Base-by-base conservation (phyloP, 2,888 invertebrate genomes). In the Holacanthella duospinosa region DNA sequence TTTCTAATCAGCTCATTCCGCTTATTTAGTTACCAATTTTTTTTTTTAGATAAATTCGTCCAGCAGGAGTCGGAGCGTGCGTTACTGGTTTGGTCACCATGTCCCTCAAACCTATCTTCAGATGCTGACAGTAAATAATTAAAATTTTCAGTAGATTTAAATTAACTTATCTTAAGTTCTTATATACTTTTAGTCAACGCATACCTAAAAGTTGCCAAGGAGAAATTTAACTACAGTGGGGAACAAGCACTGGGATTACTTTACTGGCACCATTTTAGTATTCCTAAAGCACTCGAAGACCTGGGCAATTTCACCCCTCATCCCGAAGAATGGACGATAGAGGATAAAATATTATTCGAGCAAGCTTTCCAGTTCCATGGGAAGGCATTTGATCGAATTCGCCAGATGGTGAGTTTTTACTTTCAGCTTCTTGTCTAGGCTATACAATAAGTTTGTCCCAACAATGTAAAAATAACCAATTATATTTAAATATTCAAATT, bases 311-410 rank as follows among this genome's bases (percentile, higher is more conserved):
- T 95, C 77, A 93, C 93, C 64, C 96, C 96, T 1, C 93, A 94
- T 75, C 95, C 95, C 19, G 95, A 96, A 79, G 95, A 96, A 76
- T 97, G 96, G 96, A 92, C 94, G 1, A 89, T 92, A 1, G 96
- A 97, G 78, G 97, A 97, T 76, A 96, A 95, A 81, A 94, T 95
- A 58, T 80, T 96, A 19, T 97, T 97, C 80, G 96, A 97, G 76
- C 95, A 96, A 79, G 96, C 96, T 43, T 96, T 95, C 78, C 93
- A 93, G 76, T 96, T 94, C 77, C 95, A 96, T 79, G 96, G 96
- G 58, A 97, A 97, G 81, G 93, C 92, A 78, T 97, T 97, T 80
- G 91, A 94, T 77, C 85, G 93, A 76, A 96, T 97, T 77, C 82
- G 93, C 73, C 94, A 95, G 83, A 95, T 97, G 95, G 95, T 95